Base-by-base conservation (phyloP, 2,797 vertebrate species). In the Novumbra hubbsi region DNA sequence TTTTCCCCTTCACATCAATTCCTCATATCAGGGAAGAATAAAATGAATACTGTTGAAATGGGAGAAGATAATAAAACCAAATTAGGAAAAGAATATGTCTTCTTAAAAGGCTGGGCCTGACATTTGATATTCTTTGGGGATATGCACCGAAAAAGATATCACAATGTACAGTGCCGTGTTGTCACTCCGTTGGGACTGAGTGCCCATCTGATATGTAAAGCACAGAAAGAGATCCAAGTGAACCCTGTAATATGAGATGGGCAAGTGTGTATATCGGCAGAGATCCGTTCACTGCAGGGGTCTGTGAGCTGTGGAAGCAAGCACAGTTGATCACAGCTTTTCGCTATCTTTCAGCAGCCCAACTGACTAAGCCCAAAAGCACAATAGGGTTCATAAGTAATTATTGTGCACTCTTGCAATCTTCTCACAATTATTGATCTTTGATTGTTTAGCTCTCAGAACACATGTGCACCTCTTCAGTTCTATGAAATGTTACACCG, bases 361-460 rank as follows among this genome's bases (percentile, higher is more conserved):
- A 48, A 83, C 91, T 91, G 91, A 93, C 92, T 91, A 92, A 91
- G 84, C 88, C 87, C 84, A 81, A 80, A 89, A 91, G 88, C 92
- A 92, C 91, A 93, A 93, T 90, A 79, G 90, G 90, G 85, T 91
- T 90, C 89, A 90, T 90, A 89, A 91, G 90, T 91, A 92, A 93
- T 92, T 92, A 94, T 94, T 91, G 90, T 92, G 88, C 92, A 85
- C 89, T 90, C 90, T 93, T 92, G 91, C 91, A 90, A 92, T 92
- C 90, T 91, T 89, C 90, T 90, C 90, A 90, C 90, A 93, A 90
- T 92, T 93, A 94, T 93, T 92, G 92, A 94, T 93, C 91, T 89
- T 88, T 92, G 90, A 92, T 92, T 92, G 91, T 89, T 91, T 70
- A 85, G 84, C 90, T 89, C 83, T 80, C 85, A 78, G 82, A 88